Percentiles rank a stretch among this genome's conserved stretches.
Conservation (phyloP, 2,888 invertebrate species). For the Patella ulyssiponensis region DNA sequence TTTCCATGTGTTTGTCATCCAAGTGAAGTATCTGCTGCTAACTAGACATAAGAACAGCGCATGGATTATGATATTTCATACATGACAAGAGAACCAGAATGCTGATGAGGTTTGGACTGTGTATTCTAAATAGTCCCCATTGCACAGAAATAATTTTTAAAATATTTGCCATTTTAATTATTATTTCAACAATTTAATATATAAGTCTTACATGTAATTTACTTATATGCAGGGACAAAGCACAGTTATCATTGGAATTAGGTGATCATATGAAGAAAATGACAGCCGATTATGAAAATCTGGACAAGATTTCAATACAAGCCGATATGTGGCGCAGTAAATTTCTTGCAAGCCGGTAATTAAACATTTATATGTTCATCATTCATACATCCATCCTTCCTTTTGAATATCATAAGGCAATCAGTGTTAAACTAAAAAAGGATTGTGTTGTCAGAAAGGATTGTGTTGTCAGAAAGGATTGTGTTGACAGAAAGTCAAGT, state of each 20-base stretch:
- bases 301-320: slow-evolving; percentile 92
- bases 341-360: slow-evolving; percentile 91
- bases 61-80: not conserved
- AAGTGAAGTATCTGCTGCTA: too few species aligned
- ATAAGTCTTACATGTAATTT: not conserved
- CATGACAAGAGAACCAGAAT: not conserved
- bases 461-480: too few species aligned
- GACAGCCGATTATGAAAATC: slow-evolving; percentile 84
- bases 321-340: slow-evolving; percentile 98
- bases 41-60: too few species aligned
- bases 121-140: too few species aligned
- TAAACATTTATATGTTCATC: too few species aligned
- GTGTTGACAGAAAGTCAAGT: too few species aligned
- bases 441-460: too few species aligned
- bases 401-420: too few species aligned
- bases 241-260: slow-evolving; percentile 87
- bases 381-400: too few species aligned
- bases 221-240: slow-evolving; percentile 79
- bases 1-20: too few species aligned
- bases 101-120: too few species aligned
- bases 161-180: not conserved
- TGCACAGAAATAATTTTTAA: not conserved
- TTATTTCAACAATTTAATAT: not conserved
- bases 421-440: too few species aligned
- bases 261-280: slow-evolving; percentile 87